Evolutionary conservation across 1,140 invertebrate genomes (phyloP), one percentile per base, ranked within the genome.

Genomic region (Drosophila pachea): DNA sequence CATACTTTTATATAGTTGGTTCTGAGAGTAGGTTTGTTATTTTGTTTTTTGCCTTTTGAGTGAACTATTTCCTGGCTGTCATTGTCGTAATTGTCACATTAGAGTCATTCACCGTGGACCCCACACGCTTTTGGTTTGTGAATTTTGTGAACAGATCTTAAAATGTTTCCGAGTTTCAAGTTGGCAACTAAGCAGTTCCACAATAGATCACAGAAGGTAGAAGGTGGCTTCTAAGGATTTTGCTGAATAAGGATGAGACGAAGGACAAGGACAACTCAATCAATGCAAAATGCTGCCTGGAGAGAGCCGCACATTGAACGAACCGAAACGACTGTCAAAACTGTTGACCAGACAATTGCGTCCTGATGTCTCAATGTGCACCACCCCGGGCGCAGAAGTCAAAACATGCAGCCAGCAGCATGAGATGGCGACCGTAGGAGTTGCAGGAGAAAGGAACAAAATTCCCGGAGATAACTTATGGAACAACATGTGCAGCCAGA

Each of bases 291-390:
- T 29, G 59, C 42, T 70, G 61, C 78, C 78, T 56, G 74, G 60
- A 65, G 78, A 65, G 78, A 63, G 56, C 32, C 11, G 22, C 16
- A 52, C 60, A 62, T 54, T 63, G 42, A 72, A 22, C 40, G 54
- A 33, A 33, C 42, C 40, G 5, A n/a, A 69, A 59, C 33, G 63
- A 53, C 61, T 82, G 78, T 83, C 75, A 78, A 82, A 82, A 82
- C 54, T 70, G 35, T 59, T 52, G 47, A 11, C 53, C 14, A 45
- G 38, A 65, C 68, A 70, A 66, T 70, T 58, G 61, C 31, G 54
- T 56, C 42, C 52, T 74, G 78, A 83, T 82, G 78, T 69, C 75
- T 82, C 78, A 83, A 82, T 82, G 58, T 64, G 12, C 38, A 40
- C 78, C 77, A 82, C 77, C 78, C 78, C 52, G 73, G 62, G 78